Percentiles rank a stretch among this genome's conserved stretches.
Evolutionary conservation across 2,113 vertebrate species (phyloP).

Genomic region (Platysteira castanea): DNA sequence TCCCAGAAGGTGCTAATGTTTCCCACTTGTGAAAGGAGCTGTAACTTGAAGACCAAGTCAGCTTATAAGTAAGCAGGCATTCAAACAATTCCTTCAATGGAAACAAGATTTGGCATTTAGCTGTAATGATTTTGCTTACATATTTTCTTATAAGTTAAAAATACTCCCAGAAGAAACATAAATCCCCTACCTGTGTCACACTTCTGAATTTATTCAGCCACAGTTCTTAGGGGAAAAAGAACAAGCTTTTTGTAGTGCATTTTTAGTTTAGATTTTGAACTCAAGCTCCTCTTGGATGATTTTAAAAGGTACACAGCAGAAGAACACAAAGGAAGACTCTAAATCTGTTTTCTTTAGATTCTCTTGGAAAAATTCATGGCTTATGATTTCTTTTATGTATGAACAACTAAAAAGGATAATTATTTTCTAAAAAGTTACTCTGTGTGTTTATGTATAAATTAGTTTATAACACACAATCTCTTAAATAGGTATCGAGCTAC

Average conservation of each 20-base stretch:
- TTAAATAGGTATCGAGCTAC: not conserved
- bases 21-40: not conserved
- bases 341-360: not conserved
- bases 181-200: not conserved
- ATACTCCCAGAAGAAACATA: not conserved
- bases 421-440: not conserved
- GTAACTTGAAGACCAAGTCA: not conserved
- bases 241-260: not conserved
- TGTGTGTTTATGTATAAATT: not conserved
- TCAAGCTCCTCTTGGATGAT: not conserved
- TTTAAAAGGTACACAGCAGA: not conserved
- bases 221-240: not conserved
- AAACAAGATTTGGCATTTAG: not conserved
- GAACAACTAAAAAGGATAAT: not conserved
- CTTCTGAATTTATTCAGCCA: not conserved
- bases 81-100: not conserved
- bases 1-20: not conserved
- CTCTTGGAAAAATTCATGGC: not conserved
- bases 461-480: not conserved
- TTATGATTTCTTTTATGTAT: fast-evolving
- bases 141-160: not conserved
- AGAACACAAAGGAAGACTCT: not conserved
- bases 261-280: not conserved
- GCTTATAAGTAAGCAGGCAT: not conserved
- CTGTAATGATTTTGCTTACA: not conserved